Evolutionary conservation across 2,888 invertebrate species (phyloP), one percentile per base, ranked within the genome.

Genomic region (Pterobdella sp.): DNA sequence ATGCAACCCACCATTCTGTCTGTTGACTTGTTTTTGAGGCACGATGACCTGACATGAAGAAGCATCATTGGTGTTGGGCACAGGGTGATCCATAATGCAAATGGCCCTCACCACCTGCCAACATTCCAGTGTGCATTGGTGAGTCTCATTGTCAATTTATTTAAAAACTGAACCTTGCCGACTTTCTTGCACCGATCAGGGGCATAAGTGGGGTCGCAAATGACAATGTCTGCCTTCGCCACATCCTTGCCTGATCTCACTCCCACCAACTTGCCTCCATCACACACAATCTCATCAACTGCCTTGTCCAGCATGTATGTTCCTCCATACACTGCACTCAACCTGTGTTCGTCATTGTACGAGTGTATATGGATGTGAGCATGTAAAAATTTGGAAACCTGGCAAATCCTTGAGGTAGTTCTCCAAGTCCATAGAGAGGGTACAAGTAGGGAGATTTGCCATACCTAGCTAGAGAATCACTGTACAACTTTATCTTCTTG

Each of bases 231-330:
- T 85, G 97, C 97, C 82, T 89, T 91, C 69, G 96, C 98, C 72
- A 91, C 87, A 85, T 98, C 96, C 78, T 89, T 89, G 56, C 94
- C 95, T 69, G 94, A 94, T 78, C 91, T 89, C 22, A 99, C 96
- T n/a, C 98, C 98, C 69, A 92, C 88, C 1, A 93, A 94, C 77
- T 84, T 84, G 78, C 87, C 93, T 84, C 92, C 91, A 64, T 83
- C 84, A 78, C 93, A 91, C 4, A 96, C 93, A 79, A 98, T 91
- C 85, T 95, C 94, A 85, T 96, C 95, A 77, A 94, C 94, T 36
- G 93, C 92, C 84, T 97, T 98, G 85, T 98, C 95, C 82, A 99
- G 86, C 98, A 99, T 99, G 86, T 98, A 99, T 7, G 98, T 99
- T 76, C 98, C 98, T 70, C 97, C 97, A 85, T 97, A 98, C 82